Base-by-base conservation (phyloP, 2,888 invertebrate species). In the Aquatica leii region DNA sequence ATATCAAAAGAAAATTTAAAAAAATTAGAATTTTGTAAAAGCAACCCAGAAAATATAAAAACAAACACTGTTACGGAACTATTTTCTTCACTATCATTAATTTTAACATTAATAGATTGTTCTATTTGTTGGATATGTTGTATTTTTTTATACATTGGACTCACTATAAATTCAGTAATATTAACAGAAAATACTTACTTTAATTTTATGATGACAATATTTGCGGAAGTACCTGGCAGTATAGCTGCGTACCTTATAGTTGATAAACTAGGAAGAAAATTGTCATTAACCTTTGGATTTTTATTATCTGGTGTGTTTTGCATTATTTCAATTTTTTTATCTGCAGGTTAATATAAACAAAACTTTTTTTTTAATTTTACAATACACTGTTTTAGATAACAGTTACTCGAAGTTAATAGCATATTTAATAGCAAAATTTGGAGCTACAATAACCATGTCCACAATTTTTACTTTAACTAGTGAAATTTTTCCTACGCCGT, bases 41-140 rank as follows among this genome's bases (percentile, higher is more conserved):
- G 59, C 14, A 15, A 15, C 8, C n/a, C 1, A 14, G 14, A 41
- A 3, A 41, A n/a, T 41, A 20, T 43, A 4, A 35, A 31, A 54
- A 59, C 21, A 49, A 67, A 69, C 55, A 63, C 67, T 34, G 64
- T 21, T 12, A 9, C 2, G 82, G 86, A 75, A 84, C 87, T 21
- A 74, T 88, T 11, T 84, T 78, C 58, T 87, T 87, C 0, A 82
- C 78, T 46, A 83, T 82, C 14, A 75, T 90, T 11, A 76, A 87
- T 65, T 73, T 83, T 0, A 82, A 90, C 31, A 80, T 18, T 89
- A 41, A 70, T 84, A 1, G 87, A 88, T 53, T 91, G 91, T 68
- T 89, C 89, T 11, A 86, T 91, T 70, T 92, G 91, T 83, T 93
- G 92, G 92, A 87, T 91, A 12, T 89, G 92, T 0, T 88, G 90